phyloP scores from a whole-genome alignment of 2,797 vertebrate genomes.

The Sebastes steindachneri region DNA sequence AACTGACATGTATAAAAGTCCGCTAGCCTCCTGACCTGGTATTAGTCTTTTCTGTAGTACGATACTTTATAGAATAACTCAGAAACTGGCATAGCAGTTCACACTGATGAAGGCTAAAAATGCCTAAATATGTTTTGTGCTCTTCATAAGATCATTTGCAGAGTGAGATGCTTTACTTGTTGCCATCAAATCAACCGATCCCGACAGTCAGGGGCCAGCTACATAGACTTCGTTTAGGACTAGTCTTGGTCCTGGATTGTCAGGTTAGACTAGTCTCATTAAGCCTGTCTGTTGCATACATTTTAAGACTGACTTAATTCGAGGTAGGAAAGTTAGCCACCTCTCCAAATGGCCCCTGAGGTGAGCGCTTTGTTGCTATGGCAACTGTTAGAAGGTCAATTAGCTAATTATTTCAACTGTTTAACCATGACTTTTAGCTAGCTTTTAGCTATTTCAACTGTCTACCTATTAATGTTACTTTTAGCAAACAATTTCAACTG shows the following conservation, averaged over 20 bases:
- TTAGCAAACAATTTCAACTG: no score
- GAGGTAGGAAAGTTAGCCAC: no score
- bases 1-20: constrained; percentile 50
- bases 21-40: constrained; percentile 41
- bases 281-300: not conserved
- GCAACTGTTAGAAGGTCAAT: no score
- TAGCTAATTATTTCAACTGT: no score
- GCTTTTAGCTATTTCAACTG: no score
- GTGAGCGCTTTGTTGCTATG: no score
- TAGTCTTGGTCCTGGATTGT: not conserved
- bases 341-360: no score
- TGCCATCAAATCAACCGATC: not conserved
- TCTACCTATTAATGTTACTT: no score
- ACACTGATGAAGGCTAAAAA: not conserved
- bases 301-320: not conserved
- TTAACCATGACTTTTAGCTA: no score
- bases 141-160: not conserved
- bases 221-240: not conserved
- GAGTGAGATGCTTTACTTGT: not conserved
- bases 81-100: constrained; percentile 6
- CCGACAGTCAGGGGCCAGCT: not conserved
- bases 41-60: constrained; percentile 38
- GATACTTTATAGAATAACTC: constrained; percentile 27
- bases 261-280: not conserved
- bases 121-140: not conserved